These are phyloP conservation scores for Coranthus polyacanthus DNA, from an alignment of 2,797 vertebrate species.

Conservation along the genomic window DNA sequence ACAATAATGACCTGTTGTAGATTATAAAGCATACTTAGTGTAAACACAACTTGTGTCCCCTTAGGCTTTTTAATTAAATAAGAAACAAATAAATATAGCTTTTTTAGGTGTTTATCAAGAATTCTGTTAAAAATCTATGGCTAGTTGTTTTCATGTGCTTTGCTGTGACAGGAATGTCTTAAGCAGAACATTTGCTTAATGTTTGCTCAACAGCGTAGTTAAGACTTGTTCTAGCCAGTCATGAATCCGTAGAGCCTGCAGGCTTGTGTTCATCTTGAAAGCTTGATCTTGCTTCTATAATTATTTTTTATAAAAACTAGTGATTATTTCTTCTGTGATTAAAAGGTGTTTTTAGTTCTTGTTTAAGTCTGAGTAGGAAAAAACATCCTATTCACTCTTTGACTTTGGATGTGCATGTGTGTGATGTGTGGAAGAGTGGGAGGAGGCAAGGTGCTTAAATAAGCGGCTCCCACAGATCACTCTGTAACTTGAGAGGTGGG, in stretches of 20 bases:
- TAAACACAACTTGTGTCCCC: conserved; percentile 5
- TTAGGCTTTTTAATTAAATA: background rate
- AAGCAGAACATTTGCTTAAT: conserved; percentile 30
- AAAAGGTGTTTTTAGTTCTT: background rate
- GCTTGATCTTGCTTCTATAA: background rate
- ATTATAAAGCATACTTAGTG: conserved; percentile 9
- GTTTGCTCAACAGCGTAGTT: conserved; percentile 53
- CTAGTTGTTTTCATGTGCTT: conserved; percentile 12
- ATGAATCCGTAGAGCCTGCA: conserved; percentile 44
- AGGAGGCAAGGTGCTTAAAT: conserved; percentile 82
- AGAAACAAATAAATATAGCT: background rate
- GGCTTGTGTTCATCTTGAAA: conserved; percentile 40
- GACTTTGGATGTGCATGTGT: conserved; percentile 57
- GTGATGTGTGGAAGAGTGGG: conserved; percentile 64
- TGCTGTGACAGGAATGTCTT: conserved; percentile 54
- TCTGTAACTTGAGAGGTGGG: conserved; percentile 84
- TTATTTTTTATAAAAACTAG: background rate
- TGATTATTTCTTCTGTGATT: background rate
- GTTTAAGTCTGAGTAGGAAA: conserved; percentile 25
- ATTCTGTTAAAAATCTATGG: conserved; percentile 10
- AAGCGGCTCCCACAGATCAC: conserved; percentile 80
- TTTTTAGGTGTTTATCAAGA: conserved; percentile 8
- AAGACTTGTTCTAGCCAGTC: conserved; percentile 70
- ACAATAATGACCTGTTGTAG: conserved; percentile 38
- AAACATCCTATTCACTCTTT: conserved; percentile 27